Evolutionary conservation across 1,140 invertebrate species (phyloP).

Genomic region (Palaemon carinicauda): DNA sequence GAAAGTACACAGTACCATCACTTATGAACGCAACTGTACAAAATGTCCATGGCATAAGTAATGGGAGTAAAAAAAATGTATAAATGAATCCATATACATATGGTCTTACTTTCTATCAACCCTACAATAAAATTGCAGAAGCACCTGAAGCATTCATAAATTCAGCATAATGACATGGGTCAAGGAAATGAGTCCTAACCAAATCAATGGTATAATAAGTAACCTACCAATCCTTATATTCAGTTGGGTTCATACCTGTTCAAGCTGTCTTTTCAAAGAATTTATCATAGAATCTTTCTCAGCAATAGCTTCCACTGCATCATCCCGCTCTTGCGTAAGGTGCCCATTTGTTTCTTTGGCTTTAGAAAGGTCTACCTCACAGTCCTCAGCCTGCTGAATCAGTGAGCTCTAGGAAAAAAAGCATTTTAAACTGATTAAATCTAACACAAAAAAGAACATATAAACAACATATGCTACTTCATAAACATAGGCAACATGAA

Average conservation of each 20-base stretch:
- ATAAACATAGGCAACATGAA: too few species aligned
- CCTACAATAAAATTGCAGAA: too few species aligned
- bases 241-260: conserved; percentile 13
- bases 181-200: too few species aligned
- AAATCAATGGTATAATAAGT: background rate
- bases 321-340: conserved; percentile 23
- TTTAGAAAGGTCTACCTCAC: conserved; percentile 26
- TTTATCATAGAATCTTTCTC: conserved; percentile 43
- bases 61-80: too few species aligned
- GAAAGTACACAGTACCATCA: too few species aligned
- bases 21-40: too few species aligned
- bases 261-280: conserved; percentile 27
- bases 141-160: too few species aligned
- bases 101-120: too few species aligned
- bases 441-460: background rate
- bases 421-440: background rate
- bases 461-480: too few species aligned
- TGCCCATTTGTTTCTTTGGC: conserved; percentile 23
- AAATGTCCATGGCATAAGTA: too few species aligned
- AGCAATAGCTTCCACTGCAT: conserved; percentile 34
- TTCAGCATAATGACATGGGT: too few species aligned
- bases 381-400: conserved; percentile 36
- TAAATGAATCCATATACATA: too few species aligned
- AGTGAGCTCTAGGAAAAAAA: background rate
- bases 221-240: background rate